Evolutionary conservation across 2,113 vertebrate species (phyloP).

Genomic region (Cacatua alba): DNA sequence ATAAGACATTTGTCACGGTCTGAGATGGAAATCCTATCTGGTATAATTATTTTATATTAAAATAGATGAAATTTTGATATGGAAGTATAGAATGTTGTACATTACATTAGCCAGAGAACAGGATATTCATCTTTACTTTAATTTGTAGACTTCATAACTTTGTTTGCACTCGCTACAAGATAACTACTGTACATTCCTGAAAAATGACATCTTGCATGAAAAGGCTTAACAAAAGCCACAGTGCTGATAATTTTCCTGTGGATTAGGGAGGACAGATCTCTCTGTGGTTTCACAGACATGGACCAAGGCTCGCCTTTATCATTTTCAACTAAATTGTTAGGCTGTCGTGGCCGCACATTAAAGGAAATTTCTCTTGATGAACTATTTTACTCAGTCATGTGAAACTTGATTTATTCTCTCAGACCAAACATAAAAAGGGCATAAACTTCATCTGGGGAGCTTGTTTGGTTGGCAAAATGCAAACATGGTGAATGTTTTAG

Average conservation of each 20-base stretch:
- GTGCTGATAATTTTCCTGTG: slow-evolving; percentile 28
- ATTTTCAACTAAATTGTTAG: slow-evolving; percentile 6
- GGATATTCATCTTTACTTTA: slow-evolving; percentile 62
- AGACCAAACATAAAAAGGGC: background rate
- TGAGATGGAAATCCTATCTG: slow-evolving; percentile 62
- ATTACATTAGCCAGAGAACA: slow-evolving; percentile 50
- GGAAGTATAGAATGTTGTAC: slow-evolving; percentile 52
- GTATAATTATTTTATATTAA: slow-evolving; percentile 73
- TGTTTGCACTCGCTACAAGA: slow-evolving; percentile 57
- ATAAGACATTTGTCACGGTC: slow-evolving; percentile 24
- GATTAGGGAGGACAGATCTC: slow-evolving; percentile 44
- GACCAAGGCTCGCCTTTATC: slow-evolving; percentile 29
- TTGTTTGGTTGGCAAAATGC: background rate
- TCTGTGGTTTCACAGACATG: slow-evolving; percentile 8
- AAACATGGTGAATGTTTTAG: background rate
- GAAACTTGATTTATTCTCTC: slow-evolving; percentile 31
- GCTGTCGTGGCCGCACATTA: background rate
- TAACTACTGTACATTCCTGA: slow-evolving; percentile 49
- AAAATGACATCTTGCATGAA: slow-evolving; percentile 60
- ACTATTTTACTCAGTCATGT: slow-evolving; percentile 27
- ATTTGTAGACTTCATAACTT: slow-evolving; percentile 68
- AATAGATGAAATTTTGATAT: slow-evolving; percentile 74
- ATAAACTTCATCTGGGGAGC: background rate
- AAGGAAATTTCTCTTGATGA: slow-evolving; percentile 24
- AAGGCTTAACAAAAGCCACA: slow-evolving; percentile 63